Evolutionary conservation across 2,888 invertebrate species (phyloP), one percentile per base, ranked within the genome.

Genomic region (Podabrus alpinus): DNA sequence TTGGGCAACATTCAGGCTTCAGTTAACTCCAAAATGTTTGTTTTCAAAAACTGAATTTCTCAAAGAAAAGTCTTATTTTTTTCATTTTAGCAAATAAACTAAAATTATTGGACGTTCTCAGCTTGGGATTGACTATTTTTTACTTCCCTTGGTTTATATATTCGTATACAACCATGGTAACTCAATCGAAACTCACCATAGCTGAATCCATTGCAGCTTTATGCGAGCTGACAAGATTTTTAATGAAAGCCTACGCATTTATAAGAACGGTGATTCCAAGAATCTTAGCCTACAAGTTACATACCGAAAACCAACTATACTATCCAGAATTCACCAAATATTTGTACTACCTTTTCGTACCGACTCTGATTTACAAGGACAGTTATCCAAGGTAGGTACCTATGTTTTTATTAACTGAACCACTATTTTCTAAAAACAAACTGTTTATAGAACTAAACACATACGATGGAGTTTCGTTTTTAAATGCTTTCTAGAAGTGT

Each of bases 241-340:
- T 94, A 72, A 97, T 98, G 97, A 98, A 98, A 88, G 90, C 92
- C 60, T 93, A 97, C 85, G 94, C 97, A 0, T 95, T 94, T 83
- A 91, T 96, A 0, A 88, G 94, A 70, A 92, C 91, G 71, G 94
- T 94, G 82, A 90, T 90, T 0, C 90, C 92, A 0, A 89, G 91
- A 73, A 92, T 92, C 70, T 80, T 91, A 21, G 80, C 86, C 0
- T 89, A 88, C 71, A 90, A 91, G 81, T 80, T 84, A 1, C 89
- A 90, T 76, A 78, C 77, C 2, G 84, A 82, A n/a, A 79, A 83
- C n/a, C 88, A 92, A 1, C 82, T 90, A 59, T n/a, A 64, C n/a
- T 72, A 29, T 59, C 92, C 96, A 0, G 71, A 71, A 60, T 93
- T 97, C 84, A 89, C 90, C 0, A 92, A 94, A 78, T 97, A 93